phyloP scores from a whole-genome alignment of 2,113 vertebrate genomes.

The Trematomus loennbergii region DNA sequence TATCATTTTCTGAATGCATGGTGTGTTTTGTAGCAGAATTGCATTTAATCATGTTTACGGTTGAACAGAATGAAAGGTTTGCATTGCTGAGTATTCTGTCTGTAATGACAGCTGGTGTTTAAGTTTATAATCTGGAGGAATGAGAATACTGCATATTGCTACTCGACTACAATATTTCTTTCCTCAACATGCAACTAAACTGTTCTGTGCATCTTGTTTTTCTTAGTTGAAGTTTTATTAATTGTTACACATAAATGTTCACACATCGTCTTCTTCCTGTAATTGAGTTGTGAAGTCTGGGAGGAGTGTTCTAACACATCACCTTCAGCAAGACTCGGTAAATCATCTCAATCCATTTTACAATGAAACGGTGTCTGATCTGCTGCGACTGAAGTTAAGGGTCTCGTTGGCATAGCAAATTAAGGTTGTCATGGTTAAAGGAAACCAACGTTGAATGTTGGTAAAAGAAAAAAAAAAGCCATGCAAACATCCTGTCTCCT shows the following conservation, averaged over 20 bases:
- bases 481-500: not conserved
- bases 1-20: not conserved
- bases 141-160: constrained; percentile 31
- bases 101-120: constrained; percentile 53
- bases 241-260: not conserved
- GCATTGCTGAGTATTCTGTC: constrained; percentile 34
- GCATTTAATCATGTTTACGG: constrained; percentile 31
- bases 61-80: constrained; percentile 56
- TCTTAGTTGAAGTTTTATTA: not conserved
- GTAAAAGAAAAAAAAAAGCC: not conserved
- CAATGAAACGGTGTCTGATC: not conserved
- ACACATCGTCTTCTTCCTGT: not conserved
- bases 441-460: not conserved
- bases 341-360: not conserved
- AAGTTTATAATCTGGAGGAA: constrained; percentile 50
- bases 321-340: not conserved
- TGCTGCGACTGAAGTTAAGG: not conserved
- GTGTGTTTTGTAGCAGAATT: constrained; percentile 7
- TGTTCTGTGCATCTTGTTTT: not conserved
- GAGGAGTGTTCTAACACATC: not conserved
- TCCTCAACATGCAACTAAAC: constrained; percentile 8
- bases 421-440: not conserved
- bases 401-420: not conserved
- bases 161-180: constrained; percentile 45
- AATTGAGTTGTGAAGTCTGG: no score